Percentiles rank a stretch among this genome's conserved stretches.
Evolutionary conservation across 2,113 vertebrate species (phyloP).

Genomic region (Anseranas semipalmata): DNA sequence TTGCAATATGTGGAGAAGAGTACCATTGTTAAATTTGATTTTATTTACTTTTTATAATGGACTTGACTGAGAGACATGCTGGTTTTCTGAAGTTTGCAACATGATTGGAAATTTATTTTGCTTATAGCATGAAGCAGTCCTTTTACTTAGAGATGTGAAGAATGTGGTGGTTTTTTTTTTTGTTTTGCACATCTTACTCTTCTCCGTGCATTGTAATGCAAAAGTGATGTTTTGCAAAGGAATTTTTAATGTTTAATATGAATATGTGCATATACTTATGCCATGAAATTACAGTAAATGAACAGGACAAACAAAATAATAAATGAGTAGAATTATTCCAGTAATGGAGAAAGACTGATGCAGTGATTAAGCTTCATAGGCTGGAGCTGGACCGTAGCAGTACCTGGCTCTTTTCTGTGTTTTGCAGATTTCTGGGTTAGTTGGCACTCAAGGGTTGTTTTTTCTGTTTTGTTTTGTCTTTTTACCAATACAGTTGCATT

Average conservation of each 20-base stretch:
- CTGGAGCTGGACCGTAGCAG: constrained; percentile 4
- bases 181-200: constrained; percentile 69
- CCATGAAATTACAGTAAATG: constrained; percentile 69
- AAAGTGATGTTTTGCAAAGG: constrained; percentile 64
- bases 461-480: constrained; percentile 39
- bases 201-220: constrained; percentile 73
- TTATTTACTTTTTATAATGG: constrained; percentile 44
- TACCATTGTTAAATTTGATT: constrained; percentile 45
- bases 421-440: constrained; percentile 60
- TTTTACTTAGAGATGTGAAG: constrained; percentile 36
- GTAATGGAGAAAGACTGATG: constrained; percentile 68
- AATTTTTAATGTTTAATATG: constrained; percentile 71
- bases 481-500: constrained; percentile 66
- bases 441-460: constrained; percentile 54
- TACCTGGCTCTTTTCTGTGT: constrained; percentile 42
- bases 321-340: constrained; percentile 56
- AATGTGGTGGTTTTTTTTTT: neutral
- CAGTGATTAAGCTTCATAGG: constrained; percentile 62
- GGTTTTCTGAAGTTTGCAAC: constrained; percentile 26
- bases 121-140: constrained; percentile 61
- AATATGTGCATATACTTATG: constrained; percentile 72
- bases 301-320: constrained; percentile 63
- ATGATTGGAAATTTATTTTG: constrained; percentile 36
- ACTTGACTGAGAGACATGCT: constrained; percentile 16
- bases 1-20: constrained; percentile 76